Conservation (phyloP, 2,797 vertebrate species). For the Ara ararauna region DNA sequence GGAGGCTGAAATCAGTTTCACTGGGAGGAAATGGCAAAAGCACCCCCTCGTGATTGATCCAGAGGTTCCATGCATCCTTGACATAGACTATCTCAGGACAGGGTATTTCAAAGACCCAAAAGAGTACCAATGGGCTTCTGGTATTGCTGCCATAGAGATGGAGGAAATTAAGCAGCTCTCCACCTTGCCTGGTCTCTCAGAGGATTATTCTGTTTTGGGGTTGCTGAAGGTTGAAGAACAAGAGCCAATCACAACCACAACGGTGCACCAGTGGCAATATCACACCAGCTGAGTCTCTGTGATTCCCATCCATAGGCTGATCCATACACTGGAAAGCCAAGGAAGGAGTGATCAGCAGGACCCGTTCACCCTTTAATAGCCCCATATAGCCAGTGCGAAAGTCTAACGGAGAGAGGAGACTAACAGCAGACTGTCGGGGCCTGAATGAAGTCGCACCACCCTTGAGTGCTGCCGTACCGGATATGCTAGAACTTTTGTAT, state of each 20-base stretch:
- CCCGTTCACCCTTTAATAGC: not conserved
- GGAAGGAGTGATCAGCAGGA: not conserved
- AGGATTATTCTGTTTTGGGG: not conserved
- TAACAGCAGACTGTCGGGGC: not conserved
- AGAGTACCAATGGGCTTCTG: not conserved
- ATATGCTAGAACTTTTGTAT: not conserved
- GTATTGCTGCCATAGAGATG: not conserved
- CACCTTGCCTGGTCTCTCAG: not conserved
- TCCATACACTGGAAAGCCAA: not conserved
- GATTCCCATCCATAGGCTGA: not conserved
- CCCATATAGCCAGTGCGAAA: not conserved
- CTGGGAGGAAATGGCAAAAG: not conserved
- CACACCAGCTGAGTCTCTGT: not conserved
- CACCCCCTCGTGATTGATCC: not conserved
- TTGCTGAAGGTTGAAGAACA: not conserved
- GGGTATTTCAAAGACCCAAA: not conserved
- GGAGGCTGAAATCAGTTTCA: not conserved
- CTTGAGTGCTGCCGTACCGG: not conserved
- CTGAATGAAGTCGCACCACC: not conserved
- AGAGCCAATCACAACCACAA: not conserved
- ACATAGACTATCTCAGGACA: not conserved
- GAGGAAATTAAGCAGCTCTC: not conserved
- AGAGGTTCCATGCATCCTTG: not conserved
- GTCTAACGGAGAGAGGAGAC: not conserved
- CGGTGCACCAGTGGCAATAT: not conserved